These are phyloP conservation scores for Polydrusus pterygomalis DNA, from an alignment of 2,888 invertebrate genomes.

Conservation along the genomic window DNA sequence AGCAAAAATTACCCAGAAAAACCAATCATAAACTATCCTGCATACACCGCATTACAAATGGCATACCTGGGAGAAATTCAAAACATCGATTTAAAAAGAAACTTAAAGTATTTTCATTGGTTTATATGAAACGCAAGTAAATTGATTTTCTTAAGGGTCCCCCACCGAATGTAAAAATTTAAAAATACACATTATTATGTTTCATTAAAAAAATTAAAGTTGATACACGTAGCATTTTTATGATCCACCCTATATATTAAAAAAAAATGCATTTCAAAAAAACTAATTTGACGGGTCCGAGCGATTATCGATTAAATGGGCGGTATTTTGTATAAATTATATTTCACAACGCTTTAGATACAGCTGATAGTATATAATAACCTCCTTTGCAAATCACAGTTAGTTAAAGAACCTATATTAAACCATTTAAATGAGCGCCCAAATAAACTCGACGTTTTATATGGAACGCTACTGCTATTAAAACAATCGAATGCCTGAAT, in stretches of 20 bases:
- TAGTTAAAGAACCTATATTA: too few relatives aligned
- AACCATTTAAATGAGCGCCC: not conserved
- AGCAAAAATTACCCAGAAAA: conserved; percentile 3
- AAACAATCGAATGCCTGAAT: conserved; percentile 16
- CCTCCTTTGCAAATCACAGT: not conserved
- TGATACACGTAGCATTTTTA: too few relatives aligned
- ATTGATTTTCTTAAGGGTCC: not conserved
- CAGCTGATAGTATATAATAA: not conserved
- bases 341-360: too few relatives aligned
- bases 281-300: too few relatives aligned
- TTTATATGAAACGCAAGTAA: not conserved
- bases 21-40: not conserved
- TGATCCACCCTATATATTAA: too few relatives aligned
- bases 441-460: not conserved
- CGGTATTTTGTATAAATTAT: too few relatives aligned
- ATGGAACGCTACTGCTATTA: conserved; percentile 3
- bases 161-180: too few relatives aligned
- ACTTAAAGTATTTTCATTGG: conserved; percentile 18
- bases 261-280: too few relatives aligned
- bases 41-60: conserved; percentile 3
- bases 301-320: too few relatives aligned
- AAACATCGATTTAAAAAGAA: conserved; percentile 19
- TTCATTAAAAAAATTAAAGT: too few relatives aligned
- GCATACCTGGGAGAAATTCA: conserved; percentile 20
- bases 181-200: not conserved